Conservation (phyloP, 2,113 vertebrate species). For the Dicentrarchus labrax region DNA sequence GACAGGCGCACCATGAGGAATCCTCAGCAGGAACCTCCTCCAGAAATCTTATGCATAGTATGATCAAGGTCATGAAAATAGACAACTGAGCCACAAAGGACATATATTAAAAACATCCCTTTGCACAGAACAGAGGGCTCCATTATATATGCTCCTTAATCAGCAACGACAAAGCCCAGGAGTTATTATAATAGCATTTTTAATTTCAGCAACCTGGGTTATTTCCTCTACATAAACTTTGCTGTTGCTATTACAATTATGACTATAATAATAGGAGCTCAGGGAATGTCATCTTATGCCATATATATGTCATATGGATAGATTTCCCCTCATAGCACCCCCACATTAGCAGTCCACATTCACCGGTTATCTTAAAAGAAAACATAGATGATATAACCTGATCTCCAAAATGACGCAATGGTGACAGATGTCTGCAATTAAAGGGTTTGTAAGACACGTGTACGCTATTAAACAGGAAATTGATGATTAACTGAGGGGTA, state of each 20-base stretch:
- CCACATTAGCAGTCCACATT: neutral
- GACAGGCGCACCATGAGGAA: conserved; percentile 2
- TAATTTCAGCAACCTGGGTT: neutral
- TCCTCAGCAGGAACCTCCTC: neutral
- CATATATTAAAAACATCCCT: conserved; percentile 26
- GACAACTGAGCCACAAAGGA: neutral
- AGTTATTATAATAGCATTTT: conserved; percentile 27
- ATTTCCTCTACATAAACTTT: neutral
- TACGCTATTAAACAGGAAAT: conserved; percentile 13
- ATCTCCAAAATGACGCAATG: conserved; percentile 23
- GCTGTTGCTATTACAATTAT: neutral
- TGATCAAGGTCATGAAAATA: conserved; percentile 35
- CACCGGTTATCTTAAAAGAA: neutral
- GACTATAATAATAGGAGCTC: neutral
- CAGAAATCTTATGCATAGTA: neutral
- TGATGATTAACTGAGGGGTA: neutral
- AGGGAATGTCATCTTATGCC: neutral
- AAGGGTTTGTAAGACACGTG: neutral
- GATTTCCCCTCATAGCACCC: neutral
- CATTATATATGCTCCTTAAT: conserved; percentile 23
- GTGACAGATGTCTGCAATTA: conserved; percentile 29
- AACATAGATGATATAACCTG: conserved; percentile 21
- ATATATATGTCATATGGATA: neutral
- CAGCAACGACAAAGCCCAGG: neutral
- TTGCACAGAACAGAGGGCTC: conserved; percentile 14